Base-by-base conservation (phyloP, 2,888 invertebrate species). In the Drosophila suboccidentalis region DNA sequence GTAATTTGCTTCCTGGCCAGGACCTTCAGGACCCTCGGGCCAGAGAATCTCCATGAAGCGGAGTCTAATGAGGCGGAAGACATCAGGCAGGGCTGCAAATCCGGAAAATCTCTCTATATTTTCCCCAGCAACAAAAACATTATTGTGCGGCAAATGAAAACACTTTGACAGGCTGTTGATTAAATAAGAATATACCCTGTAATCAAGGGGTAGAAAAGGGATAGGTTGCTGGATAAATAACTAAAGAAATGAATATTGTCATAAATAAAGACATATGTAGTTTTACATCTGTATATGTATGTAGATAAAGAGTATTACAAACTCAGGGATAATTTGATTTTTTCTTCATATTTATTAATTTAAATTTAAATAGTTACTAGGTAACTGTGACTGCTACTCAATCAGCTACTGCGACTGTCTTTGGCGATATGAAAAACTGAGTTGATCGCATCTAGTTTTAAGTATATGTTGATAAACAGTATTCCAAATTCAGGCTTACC, bases 1-100 rank as follows among this genome's bases (percentile, higher is more conserved):
- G 74, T 86, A 88, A 86, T 88, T 82, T 72, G 70, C 58, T 71
- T 74, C 66, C 82, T 72, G 60, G 34, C 46, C 67, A 43, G 49
- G 19, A 19, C 19, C 57, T 49, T 34, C 29, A 9, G 50, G 22
- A 22, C 38, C 75, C 63, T 17, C 36, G 32, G 71, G 86, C 77
- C 15, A 66, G 26, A 15, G 38, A 50, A 41, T 44, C 51, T 39
- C 8, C 41, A 49, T 60, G 80, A 75, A 81, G 62, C 57, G 39
- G 50, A 9, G 58, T 47, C 50, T 85, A 83, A 83, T 83, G 76
- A 79, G 86, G 83, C 68, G 65, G 73, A 66, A 75, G 67, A 53
- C 32, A 39, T 19, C 26, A 46, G 61, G 13, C 55, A 44, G 57
- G 57, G 26, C 46, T 38, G 36, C 19, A 19, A 47, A 38, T 47